Evolutionary conservation across 92 coral and sea anemone genomes (phyloP), one percentile per base, ranked within the genome.

Genomic region (Hydrozoanthus gracilis): DNA sequence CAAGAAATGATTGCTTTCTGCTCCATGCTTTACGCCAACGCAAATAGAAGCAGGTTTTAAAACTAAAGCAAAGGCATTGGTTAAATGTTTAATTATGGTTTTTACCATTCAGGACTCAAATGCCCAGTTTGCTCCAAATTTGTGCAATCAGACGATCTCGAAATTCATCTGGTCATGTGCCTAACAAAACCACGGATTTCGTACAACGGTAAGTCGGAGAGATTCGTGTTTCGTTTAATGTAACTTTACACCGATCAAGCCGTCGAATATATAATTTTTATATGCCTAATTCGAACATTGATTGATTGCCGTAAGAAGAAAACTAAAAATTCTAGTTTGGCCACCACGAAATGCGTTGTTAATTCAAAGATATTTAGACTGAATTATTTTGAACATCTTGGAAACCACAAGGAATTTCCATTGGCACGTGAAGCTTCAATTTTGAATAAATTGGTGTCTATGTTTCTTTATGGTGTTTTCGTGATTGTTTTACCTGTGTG

Each of bases 101-200:
- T 79, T 82, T 73, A 55, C 64, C 20, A 73, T 51, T 27, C 76
- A 97, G 99, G 99, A 89, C 93, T 97, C 71, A 93, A 95, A 73
- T 97, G 99, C 83, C 99, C 99, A 20, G 99, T 97, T 48, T 97
- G 99, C 60, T 90, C 99, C 13, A 97, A 97, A 79, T 94, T 97
- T 45, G 98, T 97, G n/a, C 86, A 89, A 58, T 61, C 99, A 5
- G 98, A 97, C 35, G 98, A 97, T 82, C 91, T 97, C 45, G 99
- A 97, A 84, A 90, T 97, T 27, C 99, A 97, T 84, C 87, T 97
- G 86, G 99, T 97, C 44, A 91, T 97, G 49, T 97, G 99, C 86
- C 93, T 97, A n/a, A 97, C 99, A 20, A 97, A 97, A 83, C 99
- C 99, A n/a, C 95, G 99, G 15, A 88, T 97, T 8, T 90, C 99